Conservation (phyloP, 2,797 vertebrate species). For the Heterohyrax brucei region DNA sequence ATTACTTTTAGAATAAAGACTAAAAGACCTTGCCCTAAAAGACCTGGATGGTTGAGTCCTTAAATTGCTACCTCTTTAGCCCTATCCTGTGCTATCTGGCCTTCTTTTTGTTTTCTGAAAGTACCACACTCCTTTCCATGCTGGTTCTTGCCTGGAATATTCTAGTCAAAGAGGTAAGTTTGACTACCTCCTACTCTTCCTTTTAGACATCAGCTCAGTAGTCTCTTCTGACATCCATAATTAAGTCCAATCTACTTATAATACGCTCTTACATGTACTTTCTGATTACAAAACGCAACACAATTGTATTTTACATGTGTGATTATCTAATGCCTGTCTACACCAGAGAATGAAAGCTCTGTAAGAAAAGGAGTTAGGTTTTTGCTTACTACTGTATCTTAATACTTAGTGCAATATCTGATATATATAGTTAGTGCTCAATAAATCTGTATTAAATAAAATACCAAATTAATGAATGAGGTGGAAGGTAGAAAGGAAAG, state of each 20-base stretch:
- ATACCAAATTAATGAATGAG: not conserved
- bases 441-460: not conserved
- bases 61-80: not conserved
- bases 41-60: not conserved
- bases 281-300: not conserved
- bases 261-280: not conserved
- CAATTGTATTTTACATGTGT: not conserved
- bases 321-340: not conserved
- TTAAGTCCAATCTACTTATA: not conserved
- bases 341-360: not conserved
- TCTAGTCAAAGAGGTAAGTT: not conserved
- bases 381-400: not conserved
- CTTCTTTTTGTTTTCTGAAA: not conserved
- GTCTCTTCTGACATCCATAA: constrained; percentile 3
- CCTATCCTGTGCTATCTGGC: not conserved
- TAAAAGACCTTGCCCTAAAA: constrained; percentile 10
- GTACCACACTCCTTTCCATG: not conserved
- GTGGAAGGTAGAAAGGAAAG: not conserved
- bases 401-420: not conserved
- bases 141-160: not conserved
- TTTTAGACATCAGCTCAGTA: not conserved
- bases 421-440: not conserved
- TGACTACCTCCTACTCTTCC: not conserved
- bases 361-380: not conserved
- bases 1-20: not conserved